Conservation (phyloP, 2,113 vertebrate genomes). For the Oryzias melastigma region DNA sequence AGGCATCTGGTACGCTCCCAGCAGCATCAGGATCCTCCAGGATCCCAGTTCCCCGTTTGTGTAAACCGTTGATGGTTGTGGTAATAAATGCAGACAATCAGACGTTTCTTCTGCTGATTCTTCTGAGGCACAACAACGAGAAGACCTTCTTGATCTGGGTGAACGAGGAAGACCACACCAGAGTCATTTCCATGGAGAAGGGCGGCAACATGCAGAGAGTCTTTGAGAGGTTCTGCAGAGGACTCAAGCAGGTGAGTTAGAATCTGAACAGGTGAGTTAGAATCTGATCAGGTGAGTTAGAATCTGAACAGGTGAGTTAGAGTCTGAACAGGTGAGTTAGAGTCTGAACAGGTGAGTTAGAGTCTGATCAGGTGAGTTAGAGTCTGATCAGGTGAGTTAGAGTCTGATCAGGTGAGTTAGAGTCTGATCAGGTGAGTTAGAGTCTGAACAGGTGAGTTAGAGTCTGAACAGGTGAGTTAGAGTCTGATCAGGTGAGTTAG, state of each 20-base stretch:
- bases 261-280: too few species aligned
- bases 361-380: not conserved
- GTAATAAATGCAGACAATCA: not conserved
- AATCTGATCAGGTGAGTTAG: too few species aligned
- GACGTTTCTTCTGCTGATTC: not conserved
- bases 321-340: too few species aligned
- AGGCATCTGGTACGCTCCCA: constrained; percentile 90
- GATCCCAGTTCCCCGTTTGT: too few species aligned
- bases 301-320: too few species aligned
- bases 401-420: not conserved
- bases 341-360: too few species aligned
- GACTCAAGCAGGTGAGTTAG: constrained; percentile 85
- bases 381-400: not conserved
- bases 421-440: too few species aligned
- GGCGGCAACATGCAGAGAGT: constrained; percentile 95
- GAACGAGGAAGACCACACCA: constrained; percentile 94
- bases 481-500: too few species aligned
- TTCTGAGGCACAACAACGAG: constrained; percentile 87
- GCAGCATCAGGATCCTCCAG: not conserved
- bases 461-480: too few species aligned
- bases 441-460: too few species aligned
- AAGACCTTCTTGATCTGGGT: constrained; percentile 95
- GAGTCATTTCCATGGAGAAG: constrained; percentile 96
- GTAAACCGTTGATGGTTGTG: too few species aligned
- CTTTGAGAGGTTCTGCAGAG: constrained; percentile 92